phyloP scores from a whole-genome alignment of 2,797 vertebrate species.

The Helostoma temminkii region DNA sequence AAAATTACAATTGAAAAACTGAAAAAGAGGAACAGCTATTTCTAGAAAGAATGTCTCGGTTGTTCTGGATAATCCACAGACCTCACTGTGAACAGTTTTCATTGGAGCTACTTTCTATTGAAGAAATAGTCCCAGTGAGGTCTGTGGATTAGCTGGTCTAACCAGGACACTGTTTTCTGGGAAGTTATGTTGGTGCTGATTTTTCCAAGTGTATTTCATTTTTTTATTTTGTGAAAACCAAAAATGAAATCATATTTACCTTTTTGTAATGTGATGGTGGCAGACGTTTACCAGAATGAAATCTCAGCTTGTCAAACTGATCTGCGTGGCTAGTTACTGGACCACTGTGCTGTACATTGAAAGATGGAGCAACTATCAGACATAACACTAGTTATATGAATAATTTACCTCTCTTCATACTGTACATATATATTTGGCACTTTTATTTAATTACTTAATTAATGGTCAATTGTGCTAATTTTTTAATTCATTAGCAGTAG shows the following conservation, averaged over 20 bases:
- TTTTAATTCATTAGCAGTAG: too few relatives aligned
- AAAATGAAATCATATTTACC: not conserved
- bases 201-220: constrained; percentile 1
- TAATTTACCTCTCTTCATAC: too few relatives aligned
- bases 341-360: too few relatives aligned
- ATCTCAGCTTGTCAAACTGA: not conserved
- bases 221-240: not conserved
- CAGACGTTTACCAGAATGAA: constrained; percentile 1
- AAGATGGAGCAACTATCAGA: too few relatives aligned
- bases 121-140: constrained; percentile 50
- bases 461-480: too few relatives aligned
- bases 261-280: not conserved
- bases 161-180: constrained; percentile 40
- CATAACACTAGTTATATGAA: too few relatives aligned
- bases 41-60: constrained; percentile 56
- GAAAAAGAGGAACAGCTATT: constrained; percentile 54
- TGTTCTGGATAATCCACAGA: constrained; percentile 48
- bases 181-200: constrained; percentile 13
- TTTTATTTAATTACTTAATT: too few relatives aligned
- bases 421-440: too few relatives aligned
- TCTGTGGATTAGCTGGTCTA: constrained; percentile 41
- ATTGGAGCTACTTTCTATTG: constrained; percentile 51
- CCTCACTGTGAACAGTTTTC: constrained; percentile 45
- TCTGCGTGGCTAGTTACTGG: not conserved
- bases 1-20: constrained; percentile 57